These are phyloP conservation scores for Lepidurus couesii DNA, from an alignment of 1,140 invertebrate genomes.

Conservation along the genomic window DNA sequence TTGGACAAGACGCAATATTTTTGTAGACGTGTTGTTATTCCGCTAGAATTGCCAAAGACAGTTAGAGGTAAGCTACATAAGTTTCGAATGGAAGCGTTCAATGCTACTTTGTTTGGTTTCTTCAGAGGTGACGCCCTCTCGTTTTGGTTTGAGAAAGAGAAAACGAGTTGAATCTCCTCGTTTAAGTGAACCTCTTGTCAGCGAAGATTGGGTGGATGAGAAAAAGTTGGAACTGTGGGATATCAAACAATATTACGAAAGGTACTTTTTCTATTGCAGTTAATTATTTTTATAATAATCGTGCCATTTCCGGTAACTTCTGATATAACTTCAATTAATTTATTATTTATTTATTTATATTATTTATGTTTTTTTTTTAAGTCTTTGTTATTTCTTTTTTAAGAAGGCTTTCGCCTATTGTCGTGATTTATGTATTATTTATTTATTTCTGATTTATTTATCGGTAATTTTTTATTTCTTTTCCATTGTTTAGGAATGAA, in stretches of 20 bases:
- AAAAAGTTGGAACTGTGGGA: constrained; percentile 95
- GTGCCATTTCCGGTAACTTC: not conserved
- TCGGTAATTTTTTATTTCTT: not conserved
- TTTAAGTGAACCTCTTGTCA: constrained; percentile 80
- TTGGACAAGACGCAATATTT: constrained; percentile 85
- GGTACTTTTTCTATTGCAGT: constrained; percentile 41
- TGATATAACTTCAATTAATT: not conserved
- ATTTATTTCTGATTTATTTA: not conserved
- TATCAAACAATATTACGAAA: constrained; percentile 91
- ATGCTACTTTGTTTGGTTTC: constrained; percentile 28
- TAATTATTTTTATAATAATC: not conserved
- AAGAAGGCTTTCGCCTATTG: no score
- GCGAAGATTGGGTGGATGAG: constrained; percentile 93
- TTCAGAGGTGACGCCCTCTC: constrained; percentile 83
- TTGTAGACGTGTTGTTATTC: constrained; percentile 87
- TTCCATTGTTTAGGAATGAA: not conserved
- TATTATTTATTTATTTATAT: not conserved
- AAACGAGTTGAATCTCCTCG: constrained; percentile 84
- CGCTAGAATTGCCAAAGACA: constrained; percentile 88
- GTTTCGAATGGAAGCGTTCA: constrained; percentile 52
- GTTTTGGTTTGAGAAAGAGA: constrained; percentile 84
- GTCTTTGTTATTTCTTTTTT: no score
- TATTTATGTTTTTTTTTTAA: no score
- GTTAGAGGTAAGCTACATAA: constrained; percentile 41
- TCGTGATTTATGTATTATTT: not conserved